Evolutionary conservation across 2,888 invertebrate species (phyloP).

Genomic region (Argynnis bischoffii): DNA sequence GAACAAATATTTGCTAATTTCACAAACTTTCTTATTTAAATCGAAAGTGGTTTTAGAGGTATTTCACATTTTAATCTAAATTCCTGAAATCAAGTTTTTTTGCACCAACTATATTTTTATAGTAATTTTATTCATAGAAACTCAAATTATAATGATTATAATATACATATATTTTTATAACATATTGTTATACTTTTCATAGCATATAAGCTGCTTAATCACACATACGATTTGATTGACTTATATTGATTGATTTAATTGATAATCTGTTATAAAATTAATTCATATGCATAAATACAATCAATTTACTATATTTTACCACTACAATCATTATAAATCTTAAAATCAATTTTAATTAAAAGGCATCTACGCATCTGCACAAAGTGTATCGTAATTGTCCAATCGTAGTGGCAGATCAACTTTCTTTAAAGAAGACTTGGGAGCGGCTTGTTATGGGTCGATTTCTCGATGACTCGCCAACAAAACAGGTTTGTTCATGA

Average conservation of each 20-base stretch:
- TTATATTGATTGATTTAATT: too few relatives aligned
- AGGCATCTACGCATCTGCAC: constrained; percentile 27
- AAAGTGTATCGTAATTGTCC: constrained; percentile 39
- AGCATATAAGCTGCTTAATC: too few relatives aligned
- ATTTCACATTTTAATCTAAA: constrained; percentile 32
- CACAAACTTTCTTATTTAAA: constrained; percentile 24
- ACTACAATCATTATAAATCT: not conserved
- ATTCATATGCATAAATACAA: not conserved
- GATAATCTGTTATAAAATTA: too few relatives aligned
- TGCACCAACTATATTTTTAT: constrained; percentile 8
- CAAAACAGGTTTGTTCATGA: constrained; percentile 62
- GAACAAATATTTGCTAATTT: constrained; percentile 1
- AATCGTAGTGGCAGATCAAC: constrained; percentile 41
- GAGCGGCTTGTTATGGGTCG: constrained; percentile 54
- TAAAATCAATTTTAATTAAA: not conserved
- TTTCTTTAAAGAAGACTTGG: constrained; percentile 45
- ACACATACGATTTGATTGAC: too few relatives aligned
- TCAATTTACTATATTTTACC: not conserved
- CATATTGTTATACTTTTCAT: too few relatives aligned
- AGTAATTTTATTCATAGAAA: not conserved
- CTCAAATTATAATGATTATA: not conserved
- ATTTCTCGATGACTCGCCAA: constrained; percentile 73
- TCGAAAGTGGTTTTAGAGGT: constrained; percentile 35
- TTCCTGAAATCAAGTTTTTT: constrained; percentile 33
- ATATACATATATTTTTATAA: too few relatives aligned